These are phyloP conservation scores for Drosophila sturtevanti DNA, from an alignment of 1,140 invertebrate genomes.

Conservation along the genomic window DNA sequence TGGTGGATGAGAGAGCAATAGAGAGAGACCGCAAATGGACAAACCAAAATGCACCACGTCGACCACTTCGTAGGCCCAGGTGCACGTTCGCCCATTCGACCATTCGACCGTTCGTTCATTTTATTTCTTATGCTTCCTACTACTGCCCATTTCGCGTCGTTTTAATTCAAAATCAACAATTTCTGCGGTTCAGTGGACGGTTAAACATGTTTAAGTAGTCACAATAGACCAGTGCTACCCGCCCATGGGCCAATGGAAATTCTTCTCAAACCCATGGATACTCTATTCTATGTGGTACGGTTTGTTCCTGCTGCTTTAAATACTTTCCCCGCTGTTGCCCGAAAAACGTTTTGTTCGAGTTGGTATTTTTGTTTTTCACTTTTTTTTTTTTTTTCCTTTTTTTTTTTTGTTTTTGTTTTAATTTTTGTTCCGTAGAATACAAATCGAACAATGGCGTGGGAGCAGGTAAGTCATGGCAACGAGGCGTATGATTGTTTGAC, in stretches of 20 bases:
- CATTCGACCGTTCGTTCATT: background rate
- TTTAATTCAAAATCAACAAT: conserved; percentile 81
- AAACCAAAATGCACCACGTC: conserved; percentile 36
- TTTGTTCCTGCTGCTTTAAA: background rate
- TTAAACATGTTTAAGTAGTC: conserved; percentile 76
- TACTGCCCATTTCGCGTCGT: conserved; percentile 31
- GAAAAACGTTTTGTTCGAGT: conserved; percentile 23
- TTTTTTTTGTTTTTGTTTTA: conserved; percentile 22
- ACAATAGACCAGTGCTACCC: conserved; percentile 31
- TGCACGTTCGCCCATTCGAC: background rate
- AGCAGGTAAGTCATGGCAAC: conserved; percentile 37
- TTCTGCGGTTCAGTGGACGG: conserved; percentile 77
- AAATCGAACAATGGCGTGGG: conserved; percentile 53
- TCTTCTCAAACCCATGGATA: conserved; percentile 4
- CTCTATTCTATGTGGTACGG: background rate
- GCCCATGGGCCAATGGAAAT: conserved; percentile 9
- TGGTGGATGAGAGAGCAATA: background rate
- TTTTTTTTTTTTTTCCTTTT: conserved; percentile 21
- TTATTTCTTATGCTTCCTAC: conserved; percentile 59
- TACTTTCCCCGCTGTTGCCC: background rate
- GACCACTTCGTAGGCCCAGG: conserved; percentile 45
- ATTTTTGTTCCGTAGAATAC: conserved; percentile 29
- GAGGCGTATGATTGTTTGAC: conserved; percentile 74
- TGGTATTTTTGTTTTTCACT: conserved; percentile 8
- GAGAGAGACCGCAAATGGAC: conserved; percentile 63